Evolutionary conservation across 2,113 vertebrate species (phyloP).

Genomic region (Lanius collurio): DNA sequence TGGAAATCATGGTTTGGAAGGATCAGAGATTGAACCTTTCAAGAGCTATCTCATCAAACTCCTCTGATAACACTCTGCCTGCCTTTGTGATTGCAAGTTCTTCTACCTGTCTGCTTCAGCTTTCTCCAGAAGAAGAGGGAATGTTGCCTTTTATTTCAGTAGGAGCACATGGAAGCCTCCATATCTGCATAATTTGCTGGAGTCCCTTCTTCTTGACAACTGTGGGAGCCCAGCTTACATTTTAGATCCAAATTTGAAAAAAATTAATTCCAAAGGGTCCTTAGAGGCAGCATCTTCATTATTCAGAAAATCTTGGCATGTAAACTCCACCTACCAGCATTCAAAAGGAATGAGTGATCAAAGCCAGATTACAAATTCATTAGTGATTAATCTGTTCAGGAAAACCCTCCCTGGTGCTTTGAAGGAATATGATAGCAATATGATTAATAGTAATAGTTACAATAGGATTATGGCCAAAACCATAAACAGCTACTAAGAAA

Average conservation of each 20-base stretch:
- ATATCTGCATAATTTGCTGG: not conserved
- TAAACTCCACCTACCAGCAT: slow-evolving; percentile 62
- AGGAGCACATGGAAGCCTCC: not conserved
- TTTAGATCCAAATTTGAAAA: slow-evolving; percentile 5
- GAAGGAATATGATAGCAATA: not conserved
- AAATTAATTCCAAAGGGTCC: slow-evolving; percentile 48
- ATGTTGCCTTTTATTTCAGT: not conserved
- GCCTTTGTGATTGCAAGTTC: not conserved
- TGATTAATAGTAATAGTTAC: not conserved
- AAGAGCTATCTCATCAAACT: not conserved
- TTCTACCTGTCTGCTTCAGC: not conserved
- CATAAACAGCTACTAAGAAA: not conserved
- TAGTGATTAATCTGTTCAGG: slow-evolving; percentile 53
- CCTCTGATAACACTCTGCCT: not conserved
- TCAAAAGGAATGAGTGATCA: slow-evolving; percentile 67
- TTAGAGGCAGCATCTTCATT: slow-evolving; percentile 48
- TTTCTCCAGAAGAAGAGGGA: not conserved
- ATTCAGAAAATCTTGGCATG: slow-evolving; percentile 49
- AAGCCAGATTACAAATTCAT: slow-evolving; percentile 60
- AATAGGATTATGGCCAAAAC: not conserved
- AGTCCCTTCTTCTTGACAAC: not conserved
- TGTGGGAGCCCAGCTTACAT: not conserved
- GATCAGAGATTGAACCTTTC: not conserved
- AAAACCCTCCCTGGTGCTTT: slow-evolving; percentile 46
- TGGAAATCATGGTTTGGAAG: not conserved